A percentile compares a stretch with the other conserved stretches of the same genome.
Conservation (phyloP, 35 echinoderm and acorn worm species). For the Apostichopus japonicus region DNA sequence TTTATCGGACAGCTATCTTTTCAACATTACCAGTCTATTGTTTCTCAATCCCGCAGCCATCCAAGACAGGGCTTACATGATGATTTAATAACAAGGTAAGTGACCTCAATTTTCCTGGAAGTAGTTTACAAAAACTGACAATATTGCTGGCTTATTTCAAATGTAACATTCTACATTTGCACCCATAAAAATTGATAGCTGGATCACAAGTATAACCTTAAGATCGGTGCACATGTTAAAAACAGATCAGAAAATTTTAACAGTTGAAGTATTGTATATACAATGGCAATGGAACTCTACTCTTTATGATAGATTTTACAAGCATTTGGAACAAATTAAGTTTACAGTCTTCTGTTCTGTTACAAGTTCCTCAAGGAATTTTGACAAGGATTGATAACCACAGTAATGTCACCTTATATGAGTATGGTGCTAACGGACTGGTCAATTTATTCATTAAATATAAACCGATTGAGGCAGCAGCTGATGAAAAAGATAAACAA, state of each 20-base stretch:
- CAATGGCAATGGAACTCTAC: no score
- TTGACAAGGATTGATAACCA: slow-evolving; percentile 62
- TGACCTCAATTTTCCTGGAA: not conserved
- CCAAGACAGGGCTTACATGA: slow-evolving; percentile 82
- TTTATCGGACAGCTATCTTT: slow-evolving; percentile 79
- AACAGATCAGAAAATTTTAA: no score
- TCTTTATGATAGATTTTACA: no score
- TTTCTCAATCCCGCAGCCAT: slow-evolving; percentile 73
- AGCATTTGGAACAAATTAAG: no score
- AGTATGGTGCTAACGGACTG: slow-evolving; percentile 56
- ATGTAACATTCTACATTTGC: no score
- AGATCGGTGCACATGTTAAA: no score
- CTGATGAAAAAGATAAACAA: not conserved
- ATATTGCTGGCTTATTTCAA: no score
- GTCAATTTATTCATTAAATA: slow-evolving; percentile 80
- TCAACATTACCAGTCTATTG: slow-evolving; percentile 28
- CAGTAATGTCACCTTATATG: slow-evolving; percentile 73
- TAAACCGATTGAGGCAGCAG: slow-evolving; percentile 51
- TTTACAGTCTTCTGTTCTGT: not conserved
- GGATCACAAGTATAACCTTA: no score
- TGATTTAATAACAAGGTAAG: slow-evolving; percentile 84
- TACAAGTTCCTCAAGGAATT: slow-evolving; percentile 69
- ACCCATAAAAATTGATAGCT: no score
- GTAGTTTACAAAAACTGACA: not conserved
- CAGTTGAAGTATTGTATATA: no score